Evolutionary conservation across 2,113 vertebrate genomes (phyloP).

Genomic region (Lophius piscatorius): DNA sequence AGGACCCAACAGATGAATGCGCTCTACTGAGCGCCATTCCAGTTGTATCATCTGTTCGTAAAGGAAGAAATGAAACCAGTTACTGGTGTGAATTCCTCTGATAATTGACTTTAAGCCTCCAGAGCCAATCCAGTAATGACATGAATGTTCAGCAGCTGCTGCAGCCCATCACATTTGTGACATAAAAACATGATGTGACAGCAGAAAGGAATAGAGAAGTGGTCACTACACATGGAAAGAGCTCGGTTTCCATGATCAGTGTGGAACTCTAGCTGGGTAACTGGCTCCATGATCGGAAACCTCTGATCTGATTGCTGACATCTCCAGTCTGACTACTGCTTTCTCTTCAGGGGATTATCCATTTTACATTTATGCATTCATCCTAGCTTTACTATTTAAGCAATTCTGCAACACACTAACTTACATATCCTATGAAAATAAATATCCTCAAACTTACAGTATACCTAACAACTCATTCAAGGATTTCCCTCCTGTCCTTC

Average conservation of each 20-base stretch:
- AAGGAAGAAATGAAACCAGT: not conserved
- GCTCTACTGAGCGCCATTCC: too few relatives aligned
- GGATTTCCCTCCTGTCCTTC: not conserved
- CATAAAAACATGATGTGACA: slow-evolving; percentile 7
- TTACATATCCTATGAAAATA: too few relatives aligned
- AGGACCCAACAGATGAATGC: too few relatives aligned
- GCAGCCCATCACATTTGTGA: not conserved
- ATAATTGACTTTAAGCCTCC: slow-evolving; percentile 1
- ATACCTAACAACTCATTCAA: not conserved
- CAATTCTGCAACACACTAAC: too few relatives aligned
- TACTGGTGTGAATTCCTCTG: slow-evolving; percentile 15
- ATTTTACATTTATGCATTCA: not conserved
- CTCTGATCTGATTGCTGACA: not conserved
- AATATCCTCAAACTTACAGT: not conserved
- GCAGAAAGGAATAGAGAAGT: slow-evolving; percentile 42
- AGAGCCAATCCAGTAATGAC: not conserved
- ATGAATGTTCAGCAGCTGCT: slow-evolving; percentile 13
- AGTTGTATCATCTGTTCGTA: not conserved
- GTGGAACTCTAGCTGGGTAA: slow-evolving; percentile 10
- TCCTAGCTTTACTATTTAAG: not conserved
- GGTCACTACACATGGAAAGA: slow-evolving; percentile 4
- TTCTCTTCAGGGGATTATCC: too few relatives aligned
- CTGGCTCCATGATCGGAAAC: slow-evolving; percentile 8
- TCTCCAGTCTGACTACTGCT: not conserved
- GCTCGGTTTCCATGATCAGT: slow-evolving; percentile 1